These are phyloP conservation scores for Pangasius macronema DNA, from an alignment of 2,797 vertebrate genomes.

Conservation along the genomic window DNA sequence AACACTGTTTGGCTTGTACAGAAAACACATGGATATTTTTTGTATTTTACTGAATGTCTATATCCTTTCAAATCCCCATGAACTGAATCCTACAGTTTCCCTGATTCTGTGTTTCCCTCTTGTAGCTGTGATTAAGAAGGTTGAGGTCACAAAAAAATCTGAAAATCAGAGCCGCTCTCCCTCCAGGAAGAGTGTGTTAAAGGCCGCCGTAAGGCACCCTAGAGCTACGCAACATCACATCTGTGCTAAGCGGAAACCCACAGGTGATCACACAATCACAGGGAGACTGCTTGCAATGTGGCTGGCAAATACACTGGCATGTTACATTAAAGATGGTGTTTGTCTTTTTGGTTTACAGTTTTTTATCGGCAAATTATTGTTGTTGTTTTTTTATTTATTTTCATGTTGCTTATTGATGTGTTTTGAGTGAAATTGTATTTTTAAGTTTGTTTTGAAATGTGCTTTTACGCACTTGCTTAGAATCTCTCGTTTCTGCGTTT, in stretches of 20 bases:
- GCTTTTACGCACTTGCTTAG: slow-evolving; percentile 20
- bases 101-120: slow-evolving; percentile 81
- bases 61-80: not conserved
- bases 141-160: slow-evolving; percentile 94
- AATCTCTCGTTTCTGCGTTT: slow-evolving; percentile 5
- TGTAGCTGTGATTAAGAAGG: slow-evolving; percentile 95
- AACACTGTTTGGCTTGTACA: not conserved
- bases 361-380: slow-evolving; percentile 39
- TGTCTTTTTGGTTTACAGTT: slow-evolving; percentile 58
- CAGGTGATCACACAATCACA: slow-evolving; percentile 83
- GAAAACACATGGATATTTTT: not conserved
- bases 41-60: not conserved
- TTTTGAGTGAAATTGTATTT: slow-evolving; percentile 3
- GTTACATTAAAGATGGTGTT: slow-evolving; percentile 72
- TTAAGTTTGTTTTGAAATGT: slow-evolving; percentile 34
- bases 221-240: slow-evolving; percentile 93
- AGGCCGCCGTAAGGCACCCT: slow-evolving; percentile 90
- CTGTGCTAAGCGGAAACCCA: slow-evolving; percentile 95
- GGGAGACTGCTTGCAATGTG: slow-evolving; percentile 74
- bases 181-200: slow-evolving; percentile 91
- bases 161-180: slow-evolving; percentile 94
- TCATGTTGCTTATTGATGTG: slow-evolving; percentile 40
- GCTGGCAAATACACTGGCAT: slow-evolving; percentile 78
- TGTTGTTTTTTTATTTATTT: slow-evolving; percentile 28
- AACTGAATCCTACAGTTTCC: slow-evolving; percentile 50